Base-by-base conservation (phyloP, 2,888 invertebrate genomes). In the Cryptus viduatorius region DNA sequence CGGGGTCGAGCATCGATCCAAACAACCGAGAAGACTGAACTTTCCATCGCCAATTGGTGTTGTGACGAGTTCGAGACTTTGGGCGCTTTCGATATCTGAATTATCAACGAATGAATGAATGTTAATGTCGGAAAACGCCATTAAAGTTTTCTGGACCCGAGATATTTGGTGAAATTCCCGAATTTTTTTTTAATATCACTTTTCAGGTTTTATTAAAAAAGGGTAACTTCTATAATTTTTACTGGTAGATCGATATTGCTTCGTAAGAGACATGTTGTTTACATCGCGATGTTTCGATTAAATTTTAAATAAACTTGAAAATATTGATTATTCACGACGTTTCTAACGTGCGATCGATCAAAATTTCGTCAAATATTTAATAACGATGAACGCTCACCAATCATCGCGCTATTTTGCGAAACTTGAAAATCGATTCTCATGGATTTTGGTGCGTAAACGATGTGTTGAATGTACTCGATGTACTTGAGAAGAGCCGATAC, bases 401-500 rank as follows among this genome's bases (percentile, higher is more conserved):
- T 98, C 90, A 97, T 95, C 92, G 97, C 96, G 10, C 96, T 96
- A 82, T 97, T 96, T 93, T 98, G 97, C 14, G 97, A 96, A 16
- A 96, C 97, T 93, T 97, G 96, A 92, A 97, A 98, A 87, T 96
- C 96, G 46, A 98, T 95, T 94, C 96, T 97, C 84, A 99, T 94
- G 0, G 98, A 97, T 89, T 96, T 96, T 73, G 96, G 95, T 0
- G 96, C 96, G 93, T 97, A 98, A 19, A 96, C 95, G 19, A 97
- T 94, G 86, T 96, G 96, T 89, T 97, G 96, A 79, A 96, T 96
- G 88, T 96, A 96, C 93, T 98, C 98, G 0, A 98, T 95, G 92
- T 98, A 98, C 90, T 97, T 97, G 4, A 98, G 92, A 3, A 98
- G 95, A 3, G 98, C 98, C 16, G 97, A 96, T n/a, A 96, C 96